These are phyloP conservation scores for Garrulus glandarius DNA, from an alignment of 2,797 vertebrate genomes.

Conservation along the genomic window DNA sequence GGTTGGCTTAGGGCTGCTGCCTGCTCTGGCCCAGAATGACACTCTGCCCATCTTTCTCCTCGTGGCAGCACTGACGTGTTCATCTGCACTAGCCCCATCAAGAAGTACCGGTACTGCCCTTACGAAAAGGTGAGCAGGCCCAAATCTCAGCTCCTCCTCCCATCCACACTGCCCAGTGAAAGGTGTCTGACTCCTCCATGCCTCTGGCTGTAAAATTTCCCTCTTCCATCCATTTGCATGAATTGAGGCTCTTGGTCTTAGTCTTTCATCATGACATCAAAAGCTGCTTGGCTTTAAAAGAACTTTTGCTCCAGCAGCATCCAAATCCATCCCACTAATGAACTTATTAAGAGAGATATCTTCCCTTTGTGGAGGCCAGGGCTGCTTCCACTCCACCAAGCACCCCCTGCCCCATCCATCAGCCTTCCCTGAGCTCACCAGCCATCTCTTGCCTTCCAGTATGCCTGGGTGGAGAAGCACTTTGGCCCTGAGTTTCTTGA, in stretches of 20 bases:
- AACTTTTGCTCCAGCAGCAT: not conserved
- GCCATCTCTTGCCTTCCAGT: conserved; percentile 72
- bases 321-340: not conserved
- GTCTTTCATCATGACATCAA: not conserved
- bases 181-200: not conserved
- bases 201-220: not conserved
- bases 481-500: conserved; percentile 89
- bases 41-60: not conserved
- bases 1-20: not conserved
- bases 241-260: not conserved
- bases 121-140: conserved; percentile 87
- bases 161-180: rapidly evolving
- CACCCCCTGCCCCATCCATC: not conserved
- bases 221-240: not conserved
- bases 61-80: conserved; percentile 89
- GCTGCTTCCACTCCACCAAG: not conserved
- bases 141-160: not conserved
- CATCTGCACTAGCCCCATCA: conserved; percentile 95
- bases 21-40: not conserved
- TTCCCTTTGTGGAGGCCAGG: not conserved
- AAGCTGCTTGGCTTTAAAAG: not conserved
- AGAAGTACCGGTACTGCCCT: conserved; percentile 87
- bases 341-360: not conserved
- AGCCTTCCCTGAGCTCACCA: not conserved
- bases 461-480: conserved; percentile 94